Evolutionary conservation across 2,797 vertebrate species (phyloP).

Genomic region (Steatocranus sp.): DNA sequence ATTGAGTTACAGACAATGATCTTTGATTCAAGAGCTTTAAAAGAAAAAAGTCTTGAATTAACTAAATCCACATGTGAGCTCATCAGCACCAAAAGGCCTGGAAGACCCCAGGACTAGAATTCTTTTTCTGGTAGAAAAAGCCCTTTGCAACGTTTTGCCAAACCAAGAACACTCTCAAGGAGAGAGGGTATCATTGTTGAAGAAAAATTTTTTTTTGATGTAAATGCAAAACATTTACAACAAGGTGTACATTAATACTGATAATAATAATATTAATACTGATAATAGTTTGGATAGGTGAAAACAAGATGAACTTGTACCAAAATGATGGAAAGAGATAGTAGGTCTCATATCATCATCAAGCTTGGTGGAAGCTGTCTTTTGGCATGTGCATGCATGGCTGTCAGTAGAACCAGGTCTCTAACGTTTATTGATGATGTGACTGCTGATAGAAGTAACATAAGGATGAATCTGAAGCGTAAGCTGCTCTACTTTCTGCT

Average conservation of each 20-base stretch:
- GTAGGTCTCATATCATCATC: neutral
- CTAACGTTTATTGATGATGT: neutral
- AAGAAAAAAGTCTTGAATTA: neutral
- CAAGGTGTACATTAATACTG: neutral
- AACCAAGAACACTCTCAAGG: neutral
- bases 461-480: neutral
- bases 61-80: neutral
- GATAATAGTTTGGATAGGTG: neutral
- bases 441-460: neutral
- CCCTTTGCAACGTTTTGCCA: neutral
- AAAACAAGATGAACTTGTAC: neutral
- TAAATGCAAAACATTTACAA: neutral
- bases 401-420: neutral
- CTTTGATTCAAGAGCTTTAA: neutral
- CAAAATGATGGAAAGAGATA: neutral
- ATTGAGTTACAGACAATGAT: neutral
- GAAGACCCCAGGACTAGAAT: neutral
- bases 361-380: neutral
- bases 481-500: neutral
- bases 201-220: neutral
- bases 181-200: neutral
- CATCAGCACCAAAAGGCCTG: neutral
- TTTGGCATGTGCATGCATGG: neutral
- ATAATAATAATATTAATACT: no score
- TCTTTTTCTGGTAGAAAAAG: neutral